Base-by-base conservation (phyloP, 2,113 vertebrate genomes). In the Porphyrio hochstetteri region DNA sequence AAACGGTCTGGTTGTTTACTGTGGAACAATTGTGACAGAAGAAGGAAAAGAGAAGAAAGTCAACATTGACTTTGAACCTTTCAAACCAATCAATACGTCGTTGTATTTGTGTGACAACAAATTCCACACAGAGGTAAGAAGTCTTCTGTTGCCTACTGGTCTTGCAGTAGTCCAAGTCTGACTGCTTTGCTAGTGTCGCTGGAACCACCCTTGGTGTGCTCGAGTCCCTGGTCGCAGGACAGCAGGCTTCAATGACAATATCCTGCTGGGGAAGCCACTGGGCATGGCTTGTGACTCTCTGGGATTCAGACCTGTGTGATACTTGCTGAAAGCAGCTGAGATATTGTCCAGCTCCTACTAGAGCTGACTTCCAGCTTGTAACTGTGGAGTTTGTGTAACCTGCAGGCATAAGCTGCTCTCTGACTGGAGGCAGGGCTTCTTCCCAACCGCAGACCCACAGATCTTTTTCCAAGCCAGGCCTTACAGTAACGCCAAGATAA, bases 1-100 rank as follows among this genome's bases (percentile, higher is more conserved):
- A 90, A 99, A 99, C 98, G 99, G 99, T 95, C 98, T 99, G 97
- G 99, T 99, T 96, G 99, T 99, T 97, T 99, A 99, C 98, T 99
- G 99, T 98, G 99, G 99, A 97, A 99, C 99, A 98, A 99, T 99
- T 97, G 99, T 99, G 97, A 99, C 99, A 90, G 99, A 99, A 96
- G 99, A 99, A 98, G 99, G 99, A 97, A 99, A 99, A 97, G 99
- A 99, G 98, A 99, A 99, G 98, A 99, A 99, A 98, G 99, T 99
- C 93, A 99, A 99, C 98, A 99, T 99, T 85, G 99, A 99, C 98
- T 99, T 99, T 98, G 99, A 99, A 97, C 99, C 99, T 97, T 99
- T 99, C 98, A 99, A 99, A 98, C 99, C 99, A 98, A 99, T 99
- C 98, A 99, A 99, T 98, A 99, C 99, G 2, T 99, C 99, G 29